phyloP scores from a whole-genome alignment of 2,113 vertebrate species.

The Pardalotus punctatus region DNA sequence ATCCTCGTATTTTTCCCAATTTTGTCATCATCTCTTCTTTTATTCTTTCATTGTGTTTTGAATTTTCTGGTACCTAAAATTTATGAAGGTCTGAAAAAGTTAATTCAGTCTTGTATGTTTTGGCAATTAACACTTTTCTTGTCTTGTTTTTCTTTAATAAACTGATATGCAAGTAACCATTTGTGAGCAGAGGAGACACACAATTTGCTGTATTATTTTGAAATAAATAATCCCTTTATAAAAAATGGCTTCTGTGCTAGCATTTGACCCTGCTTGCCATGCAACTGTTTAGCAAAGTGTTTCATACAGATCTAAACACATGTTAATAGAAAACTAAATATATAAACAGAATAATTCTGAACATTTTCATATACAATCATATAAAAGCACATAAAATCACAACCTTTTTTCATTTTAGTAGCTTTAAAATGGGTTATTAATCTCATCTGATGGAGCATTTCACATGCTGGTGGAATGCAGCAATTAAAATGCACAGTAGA shows the following conservation, averaged over 20 bases:
- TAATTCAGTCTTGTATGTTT: not conserved
- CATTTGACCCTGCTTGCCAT: not conserved
- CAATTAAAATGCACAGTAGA: not conserved
- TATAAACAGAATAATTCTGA: not conserved
- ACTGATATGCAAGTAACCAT: not conserved
- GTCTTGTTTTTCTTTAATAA: not conserved
- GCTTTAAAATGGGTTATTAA: not conserved
- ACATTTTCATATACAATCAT: not conserved
- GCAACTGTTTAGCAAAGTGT: not conserved
- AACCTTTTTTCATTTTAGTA: not conserved
- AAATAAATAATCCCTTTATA: not conserved
- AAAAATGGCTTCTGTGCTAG: not conserved
- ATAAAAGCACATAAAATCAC: not conserved
- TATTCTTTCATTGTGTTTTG: not conserved
- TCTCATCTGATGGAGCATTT: not conserved
- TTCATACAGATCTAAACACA: not conserved
- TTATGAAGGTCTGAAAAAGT: not conserved
- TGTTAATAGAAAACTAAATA: not conserved
- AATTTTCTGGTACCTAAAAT: not conserved
- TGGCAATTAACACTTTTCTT: not conserved
- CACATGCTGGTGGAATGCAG: not conserved
- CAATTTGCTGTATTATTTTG: not conserved
- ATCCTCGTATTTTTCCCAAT: not conserved
- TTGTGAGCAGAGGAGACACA: not conserved
- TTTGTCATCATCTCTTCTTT: not conserved